Percentiles rank a stretch among this genome's conserved stretches.
Evolutionary conservation across 2,797 vertebrate species (phyloP).

Genomic region (Argyrosomus regius): DNA sequence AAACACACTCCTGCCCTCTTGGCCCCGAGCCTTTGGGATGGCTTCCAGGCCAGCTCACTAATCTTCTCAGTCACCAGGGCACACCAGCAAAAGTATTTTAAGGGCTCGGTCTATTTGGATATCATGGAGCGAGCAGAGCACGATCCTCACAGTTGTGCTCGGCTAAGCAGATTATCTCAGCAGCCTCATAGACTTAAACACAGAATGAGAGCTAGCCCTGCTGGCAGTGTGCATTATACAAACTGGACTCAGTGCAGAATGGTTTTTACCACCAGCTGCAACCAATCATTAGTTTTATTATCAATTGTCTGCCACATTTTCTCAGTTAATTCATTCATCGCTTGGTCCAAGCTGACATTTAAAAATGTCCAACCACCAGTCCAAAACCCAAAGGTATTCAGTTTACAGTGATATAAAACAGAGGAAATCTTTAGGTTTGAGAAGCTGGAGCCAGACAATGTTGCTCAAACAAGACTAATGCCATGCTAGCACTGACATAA

Average conservation of each 20-base stretch:
- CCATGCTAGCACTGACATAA: background rate
- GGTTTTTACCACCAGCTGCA: conserved; percentile 14
- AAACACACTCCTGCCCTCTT: conserved; percentile 40
- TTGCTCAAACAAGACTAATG: background rate
- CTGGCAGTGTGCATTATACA: conserved; percentile 11
- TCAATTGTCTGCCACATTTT: background rate
- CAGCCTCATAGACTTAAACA: conserved; percentile 66
- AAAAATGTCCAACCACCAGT: background rate
- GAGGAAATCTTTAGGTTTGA: background rate
- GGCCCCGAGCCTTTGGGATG: conserved; percentile 35
- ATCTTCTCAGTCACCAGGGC: conserved; percentile 72
- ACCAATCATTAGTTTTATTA: background rate
- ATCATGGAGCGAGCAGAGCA: conserved; percentile 66
- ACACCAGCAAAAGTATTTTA: conserved; percentile 76
- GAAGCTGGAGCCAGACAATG: background rate
- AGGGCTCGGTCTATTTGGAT: conserved; percentile 71
- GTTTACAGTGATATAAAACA: background rate
- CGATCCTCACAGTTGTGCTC: conserved; percentile 73
- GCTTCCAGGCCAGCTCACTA: conserved; percentile 61
- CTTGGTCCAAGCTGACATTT: background rate
- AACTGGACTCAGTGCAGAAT: background rate
- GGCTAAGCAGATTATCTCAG: conserved; percentile 77
- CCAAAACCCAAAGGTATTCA: background rate
- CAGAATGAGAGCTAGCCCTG: conserved; percentile 44
- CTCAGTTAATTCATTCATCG: background rate